These are phyloP conservation scores for Moxostoma hubbsi DNA, from an alignment of 2,797 vertebrate species.

Conservation along the genomic window DNA sequence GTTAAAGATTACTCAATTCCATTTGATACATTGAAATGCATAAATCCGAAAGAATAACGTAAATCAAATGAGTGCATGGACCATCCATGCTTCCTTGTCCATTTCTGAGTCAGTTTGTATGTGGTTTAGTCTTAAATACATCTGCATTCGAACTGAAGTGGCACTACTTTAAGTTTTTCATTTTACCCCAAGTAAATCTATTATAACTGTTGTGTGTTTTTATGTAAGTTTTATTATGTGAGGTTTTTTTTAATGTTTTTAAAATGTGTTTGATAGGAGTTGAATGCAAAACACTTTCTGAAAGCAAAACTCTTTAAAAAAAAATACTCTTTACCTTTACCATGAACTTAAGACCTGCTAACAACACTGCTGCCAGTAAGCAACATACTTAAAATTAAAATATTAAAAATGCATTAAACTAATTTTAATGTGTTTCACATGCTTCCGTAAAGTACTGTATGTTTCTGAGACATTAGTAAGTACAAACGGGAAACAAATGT, in stretches of 20 bases:
- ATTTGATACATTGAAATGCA: no score
- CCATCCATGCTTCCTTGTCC: background rate
- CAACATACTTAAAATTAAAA: no score
- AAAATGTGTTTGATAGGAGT: background rate
- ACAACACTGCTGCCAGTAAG: no score
- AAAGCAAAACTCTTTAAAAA: conserved; percentile 22
- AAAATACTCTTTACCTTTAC: background rate
- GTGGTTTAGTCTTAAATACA: background rate
- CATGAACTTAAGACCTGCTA: background rate
- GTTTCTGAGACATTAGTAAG: no score
- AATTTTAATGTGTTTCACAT: no score
- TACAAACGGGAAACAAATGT: no score
- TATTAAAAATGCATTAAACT: no score
- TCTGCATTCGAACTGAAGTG: conserved; percentile 33
- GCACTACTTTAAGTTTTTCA: conserved; percentile 4
- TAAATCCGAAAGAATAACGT: no score
- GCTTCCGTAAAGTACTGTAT: no score
- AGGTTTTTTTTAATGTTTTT: background rate
- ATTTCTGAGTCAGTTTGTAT: background rate
- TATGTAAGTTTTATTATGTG: conserved; percentile 8
- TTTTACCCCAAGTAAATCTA: conserved; percentile 22
- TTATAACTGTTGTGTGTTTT: conserved; percentile 10
- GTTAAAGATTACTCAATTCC: no score
- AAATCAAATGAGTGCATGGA: no score
- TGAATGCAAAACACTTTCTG: conserved; percentile 17